These are phyloP conservation scores for Drosophila monieri DNA, from an alignment of 2,888 invertebrate genomes.

Conservation along the genomic window DNA sequence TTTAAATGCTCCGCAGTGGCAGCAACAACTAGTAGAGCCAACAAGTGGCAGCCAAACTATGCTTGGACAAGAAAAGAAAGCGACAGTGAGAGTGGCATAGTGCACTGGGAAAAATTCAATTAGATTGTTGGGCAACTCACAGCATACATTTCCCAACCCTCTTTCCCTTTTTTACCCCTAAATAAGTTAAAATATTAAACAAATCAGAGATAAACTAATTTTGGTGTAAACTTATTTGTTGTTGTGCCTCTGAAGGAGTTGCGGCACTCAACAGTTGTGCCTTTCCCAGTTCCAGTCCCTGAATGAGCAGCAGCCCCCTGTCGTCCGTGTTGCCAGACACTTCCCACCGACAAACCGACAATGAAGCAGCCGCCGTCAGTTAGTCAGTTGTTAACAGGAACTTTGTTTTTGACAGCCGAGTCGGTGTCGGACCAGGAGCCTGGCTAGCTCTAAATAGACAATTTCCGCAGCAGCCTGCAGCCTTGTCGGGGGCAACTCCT, in stretches of 20 bases:
- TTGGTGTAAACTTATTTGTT: neutral
- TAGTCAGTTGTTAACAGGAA: slow-evolving; percentile 58
- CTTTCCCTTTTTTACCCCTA: too few species aligned
- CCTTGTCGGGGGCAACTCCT: slow-evolving; percentile 38
- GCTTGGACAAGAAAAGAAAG: slow-evolving; percentile 26
- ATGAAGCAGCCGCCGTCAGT: slow-evolving; percentile 39
- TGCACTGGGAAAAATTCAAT: neutral
- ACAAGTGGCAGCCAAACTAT: slow-evolving; percentile 78
- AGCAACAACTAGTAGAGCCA: slow-evolving; percentile 49
- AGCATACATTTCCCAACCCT: too few species aligned
- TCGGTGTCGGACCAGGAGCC: slow-evolving; percentile 8
- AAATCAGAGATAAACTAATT: neutral
- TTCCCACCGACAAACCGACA: neutral
- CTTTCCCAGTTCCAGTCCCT: neutral
- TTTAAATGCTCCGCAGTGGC: slow-evolving; percentile 59
- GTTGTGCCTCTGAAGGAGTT: slow-evolving; percentile 10
- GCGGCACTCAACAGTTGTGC: slow-evolving; percentile 58
- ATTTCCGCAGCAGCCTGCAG: slow-evolving; percentile 40
- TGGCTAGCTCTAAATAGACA: slow-evolving; percentile 39
- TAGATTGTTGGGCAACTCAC: neutral
- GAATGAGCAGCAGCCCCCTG: neutral
- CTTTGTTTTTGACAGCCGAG: slow-evolving; percentile 68
- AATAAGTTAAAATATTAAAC: too few species aligned
- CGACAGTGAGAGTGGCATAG: neutral
- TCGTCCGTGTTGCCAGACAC: neutral